phyloP scores from a whole-genome alignment of 2,113 vertebrate genomes.

The Xyrauchen texanus region DNA sequence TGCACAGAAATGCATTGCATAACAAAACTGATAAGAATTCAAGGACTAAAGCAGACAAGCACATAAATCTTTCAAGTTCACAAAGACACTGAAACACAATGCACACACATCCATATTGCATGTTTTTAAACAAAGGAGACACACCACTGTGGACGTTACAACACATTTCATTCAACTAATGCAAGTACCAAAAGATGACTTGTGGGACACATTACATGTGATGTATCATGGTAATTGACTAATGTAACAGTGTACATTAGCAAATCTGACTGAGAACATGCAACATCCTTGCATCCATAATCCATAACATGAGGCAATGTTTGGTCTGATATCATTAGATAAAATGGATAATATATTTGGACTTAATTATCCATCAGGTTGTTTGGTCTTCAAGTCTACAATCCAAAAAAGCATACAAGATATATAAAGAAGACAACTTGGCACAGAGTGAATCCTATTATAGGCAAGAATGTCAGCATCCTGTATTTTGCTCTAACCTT shows the following conservation, averaged over 20 bases:
- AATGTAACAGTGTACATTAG: slow-evolving; percentile 15
- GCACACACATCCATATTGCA: not conserved
- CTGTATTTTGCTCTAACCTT: slow-evolving; percentile 18
- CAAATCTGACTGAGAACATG: slow-evolving; percentile 19
- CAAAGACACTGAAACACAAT: slow-evolving; percentile 31
- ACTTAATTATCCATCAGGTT: slow-evolving; percentile 21
- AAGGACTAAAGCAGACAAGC: slow-evolving; percentile 2
- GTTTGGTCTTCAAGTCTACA: slow-evolving; percentile 46
- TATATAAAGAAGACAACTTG: slow-evolving; percentile 10
- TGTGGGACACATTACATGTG: not conserved
- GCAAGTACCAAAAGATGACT: slow-evolving; percentile 20
- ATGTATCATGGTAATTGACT: not conserved
- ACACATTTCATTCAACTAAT: slow-evolving; percentile 4
- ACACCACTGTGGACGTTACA: not conserved
- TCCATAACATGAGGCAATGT: slow-evolving; percentile 49
- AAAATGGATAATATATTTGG: slow-evolving; percentile 17
- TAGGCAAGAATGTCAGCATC: slow-evolving; percentile 29
- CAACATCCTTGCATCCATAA: slow-evolving; percentile 18
- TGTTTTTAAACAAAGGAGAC: not conserved
- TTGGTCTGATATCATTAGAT: slow-evolving; percentile 60
- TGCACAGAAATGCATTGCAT: slow-evolving; percentile 44
- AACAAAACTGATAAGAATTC: slow-evolving; percentile 9
- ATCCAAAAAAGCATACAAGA: not conserved
- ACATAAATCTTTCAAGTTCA: slow-evolving; percentile 14
- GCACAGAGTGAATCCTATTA: slow-evolving; percentile 22